phyloP scores from a whole-genome alignment of 2,797 vertebrate genomes.

The Pteronotus mesoamericanus region DNA sequence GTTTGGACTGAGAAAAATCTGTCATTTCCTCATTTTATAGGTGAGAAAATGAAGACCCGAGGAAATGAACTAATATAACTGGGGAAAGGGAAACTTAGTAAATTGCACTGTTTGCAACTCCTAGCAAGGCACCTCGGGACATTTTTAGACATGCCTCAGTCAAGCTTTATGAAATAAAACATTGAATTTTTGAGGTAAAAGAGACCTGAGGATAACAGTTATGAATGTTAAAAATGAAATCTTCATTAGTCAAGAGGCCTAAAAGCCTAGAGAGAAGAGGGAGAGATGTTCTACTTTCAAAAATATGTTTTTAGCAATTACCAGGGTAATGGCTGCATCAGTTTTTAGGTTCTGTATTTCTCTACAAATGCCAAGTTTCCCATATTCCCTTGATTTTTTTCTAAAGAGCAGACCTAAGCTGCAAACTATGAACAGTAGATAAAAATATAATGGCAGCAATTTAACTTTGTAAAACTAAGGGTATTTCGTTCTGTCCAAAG shows the following conservation, averaged over 20 bases:
- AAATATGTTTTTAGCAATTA: not conserved
- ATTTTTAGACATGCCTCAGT: not conserved
- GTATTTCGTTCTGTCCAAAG: not conserved
- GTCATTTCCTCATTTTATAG: not conserved
- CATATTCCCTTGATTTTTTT: not conserved
- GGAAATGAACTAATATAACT: not conserved
- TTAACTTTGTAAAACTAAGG: not conserved
- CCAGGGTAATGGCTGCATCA: not conserved
- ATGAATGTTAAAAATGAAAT: not conserved
- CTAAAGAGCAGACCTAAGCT: not conserved
- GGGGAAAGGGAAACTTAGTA: not conserved
- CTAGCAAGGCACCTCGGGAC: not conserved
- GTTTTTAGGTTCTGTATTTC: not conserved
- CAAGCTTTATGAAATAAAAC: not conserved
- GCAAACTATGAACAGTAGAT: not conserved
- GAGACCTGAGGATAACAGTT: not conserved
- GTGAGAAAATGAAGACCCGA: not conserved
- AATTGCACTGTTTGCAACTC: not conserved
- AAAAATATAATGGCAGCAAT: not conserved
- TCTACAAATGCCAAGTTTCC: not conserved
- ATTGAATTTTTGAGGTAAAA: not conserved
- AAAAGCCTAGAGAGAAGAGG: not conserved
- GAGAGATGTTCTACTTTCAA: not conserved
- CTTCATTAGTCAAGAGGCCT: not conserved
- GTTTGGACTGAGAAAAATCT: not conserved